Conservation (phyloP, 2,797 vertebrate species). For the Scolopax bukidnonensis region DNA sequence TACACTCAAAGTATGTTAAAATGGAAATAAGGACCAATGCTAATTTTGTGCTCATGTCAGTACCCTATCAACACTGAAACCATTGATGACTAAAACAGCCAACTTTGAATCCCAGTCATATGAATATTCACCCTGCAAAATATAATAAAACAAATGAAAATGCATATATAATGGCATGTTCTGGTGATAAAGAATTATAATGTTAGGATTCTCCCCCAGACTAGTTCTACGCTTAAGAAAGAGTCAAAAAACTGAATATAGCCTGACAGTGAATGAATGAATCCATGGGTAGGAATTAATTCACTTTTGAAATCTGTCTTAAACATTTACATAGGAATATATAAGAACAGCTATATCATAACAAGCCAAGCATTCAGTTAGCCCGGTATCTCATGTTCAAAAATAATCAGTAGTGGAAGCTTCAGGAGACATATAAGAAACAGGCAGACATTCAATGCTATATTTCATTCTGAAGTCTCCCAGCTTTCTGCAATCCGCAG, state of each 20-base stretch:
- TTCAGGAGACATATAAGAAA: neutral
- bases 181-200: neutral
- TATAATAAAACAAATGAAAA: neutral
- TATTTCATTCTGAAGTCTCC: neutral
- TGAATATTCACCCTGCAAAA: neutral
- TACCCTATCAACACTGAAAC: neutral
- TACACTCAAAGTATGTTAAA: neutral
- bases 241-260: neutral
- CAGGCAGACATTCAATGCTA: neutral
- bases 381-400: neutral
- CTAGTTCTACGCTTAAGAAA: neutral
- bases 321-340: neutral
- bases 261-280: neutral
- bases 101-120: neutral
- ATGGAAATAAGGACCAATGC: neutral
- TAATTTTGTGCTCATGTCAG: neutral
- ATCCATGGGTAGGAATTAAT: neutral
- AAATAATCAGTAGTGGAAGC: neutral
- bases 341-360: neutral
- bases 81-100: neutral
- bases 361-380: neutral
- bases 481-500: neutral
- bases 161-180: neutral
- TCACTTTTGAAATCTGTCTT: neutral
- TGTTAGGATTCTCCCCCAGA: neutral